Conservation (phyloP, 2,888 invertebrate genomes). For the Sceliomorpha sp. region DNA sequence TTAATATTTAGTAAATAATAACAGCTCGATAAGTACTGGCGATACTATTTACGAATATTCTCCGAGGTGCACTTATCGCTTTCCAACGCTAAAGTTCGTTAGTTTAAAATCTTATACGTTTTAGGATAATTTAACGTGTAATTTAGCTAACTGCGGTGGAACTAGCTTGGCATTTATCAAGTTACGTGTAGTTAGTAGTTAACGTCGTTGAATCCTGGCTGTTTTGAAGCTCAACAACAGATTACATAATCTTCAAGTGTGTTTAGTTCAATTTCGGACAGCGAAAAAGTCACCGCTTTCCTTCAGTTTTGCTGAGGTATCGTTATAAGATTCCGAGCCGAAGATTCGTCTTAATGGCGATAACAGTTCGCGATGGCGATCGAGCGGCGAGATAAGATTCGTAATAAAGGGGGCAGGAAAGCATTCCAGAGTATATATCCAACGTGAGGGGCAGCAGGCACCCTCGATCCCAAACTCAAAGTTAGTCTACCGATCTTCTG, state of each 20-base stretch:
- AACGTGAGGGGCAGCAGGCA: constrained; percentile 17
- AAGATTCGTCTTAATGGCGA: constrained; percentile 28
- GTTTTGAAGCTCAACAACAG: constrained; percentile 20
- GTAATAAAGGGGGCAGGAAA: constrained; percentile 3
- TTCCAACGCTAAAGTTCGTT: background rate
- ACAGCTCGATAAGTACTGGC: no score
- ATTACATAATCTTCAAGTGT: no score
- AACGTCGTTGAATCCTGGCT: constrained; percentile 31
- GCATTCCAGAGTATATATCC: constrained; percentile 28
- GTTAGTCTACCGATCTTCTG: constrained; percentile 29
- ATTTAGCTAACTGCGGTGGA: constrained; percentile 16
- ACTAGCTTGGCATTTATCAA: constrained; percentile 29
- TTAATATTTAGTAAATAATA: no score
- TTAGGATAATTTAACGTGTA: constrained; percentile 12
- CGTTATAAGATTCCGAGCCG: constrained; percentile 1
- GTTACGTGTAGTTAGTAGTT: constrained; percentile 23
- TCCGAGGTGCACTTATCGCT: no score
- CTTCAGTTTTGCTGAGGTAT: no score
- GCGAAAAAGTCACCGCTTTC: background rate
- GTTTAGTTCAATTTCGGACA: no score
- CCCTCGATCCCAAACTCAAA: constrained; percentile 25
- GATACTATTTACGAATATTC: no score
- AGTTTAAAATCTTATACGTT: background rate
- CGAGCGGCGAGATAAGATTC: constrained; percentile 37
- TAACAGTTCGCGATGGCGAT: constrained; percentile 39